Base-by-base conservation (phyloP, 1,140 invertebrate species). In the Diachasma alloeum region DNA sequence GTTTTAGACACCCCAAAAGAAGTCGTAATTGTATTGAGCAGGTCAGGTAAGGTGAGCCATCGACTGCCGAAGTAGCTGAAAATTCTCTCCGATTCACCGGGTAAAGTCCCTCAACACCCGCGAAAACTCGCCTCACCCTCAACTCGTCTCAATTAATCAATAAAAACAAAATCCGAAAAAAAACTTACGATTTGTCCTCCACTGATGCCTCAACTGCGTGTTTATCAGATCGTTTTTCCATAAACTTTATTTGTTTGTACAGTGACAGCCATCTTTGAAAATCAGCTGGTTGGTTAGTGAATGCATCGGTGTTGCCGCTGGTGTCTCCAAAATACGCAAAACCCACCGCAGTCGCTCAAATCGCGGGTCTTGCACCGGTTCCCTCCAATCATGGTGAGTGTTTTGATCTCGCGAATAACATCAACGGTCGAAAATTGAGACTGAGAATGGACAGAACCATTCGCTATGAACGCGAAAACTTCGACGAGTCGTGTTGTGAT, bases 231-330 rank as follows among this genome's bases (percentile, higher is more conserved):
- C 70, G 46, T 71, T 53, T 76, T 24, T 24, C 69, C 76, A 68
- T 73, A 53, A n/a, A 74, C 53, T 77, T 81, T 83, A 87, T 87
- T 87, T 87, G 85, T 85, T 87, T 87, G 85, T 87, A 83, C 83
- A 78, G 77, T 77, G 72, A 77, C 83, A 81, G 85, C 86, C 86
- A 87, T 87, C 85, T 87, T 87, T 85, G 82, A 74, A 81, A 76
- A 86, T 87, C 85, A 86, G 86, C 86, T 87, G 85, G 82, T 86
- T 72, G 36, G 66, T 19, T 37, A 26, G 26, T 39, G 13, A 68
- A 68, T 39, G 36, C 59, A 63, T 63, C 59, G 59, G 11, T 63
- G 59, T 37, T 68, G 31, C 15, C 31, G 36, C 36, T 68, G 26
- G 66, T 39, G 66, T 37, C 36, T 31, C 36, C 4, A 66, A 53